phyloP scores from a whole-genome alignment of 2,888 invertebrate species.

The Ectemnius continuus region DNA sequence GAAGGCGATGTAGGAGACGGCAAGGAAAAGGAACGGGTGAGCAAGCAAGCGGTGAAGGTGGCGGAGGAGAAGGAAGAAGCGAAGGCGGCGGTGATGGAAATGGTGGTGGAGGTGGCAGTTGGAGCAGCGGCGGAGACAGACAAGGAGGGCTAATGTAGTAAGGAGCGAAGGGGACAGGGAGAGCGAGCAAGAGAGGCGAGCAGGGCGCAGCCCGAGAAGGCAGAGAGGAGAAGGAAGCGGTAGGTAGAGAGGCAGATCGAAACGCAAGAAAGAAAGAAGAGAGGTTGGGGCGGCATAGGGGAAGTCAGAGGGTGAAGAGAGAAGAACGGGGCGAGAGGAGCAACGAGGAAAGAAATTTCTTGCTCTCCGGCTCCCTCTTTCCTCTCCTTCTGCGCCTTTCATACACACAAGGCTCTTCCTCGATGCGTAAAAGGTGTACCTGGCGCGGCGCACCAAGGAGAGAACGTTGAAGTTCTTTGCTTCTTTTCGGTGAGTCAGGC shows the following conservation, averaged over 20 bases:
- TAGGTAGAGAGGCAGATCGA: constrained; percentile 56
- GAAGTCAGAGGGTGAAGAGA: constrained; percentile 53
- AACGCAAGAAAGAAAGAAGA: constrained; percentile 51
- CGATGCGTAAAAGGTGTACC: constrained; percentile 23
- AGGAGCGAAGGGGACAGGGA: constrained; percentile 24
- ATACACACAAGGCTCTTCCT: constrained; percentile 25
- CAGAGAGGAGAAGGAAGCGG: constrained; percentile 49
- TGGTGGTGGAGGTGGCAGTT: constrained; percentile 40
- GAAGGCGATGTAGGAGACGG: constrained; percentile 50
- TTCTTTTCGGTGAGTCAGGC: constrained; percentile 47
- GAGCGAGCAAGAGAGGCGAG: constrained; percentile 28
- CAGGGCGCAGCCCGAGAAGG: constrained; percentile 41
- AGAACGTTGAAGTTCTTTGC: constrained; percentile 41
- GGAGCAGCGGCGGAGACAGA: constrained; percentile 12
- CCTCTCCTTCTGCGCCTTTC: constrained; percentile 25
- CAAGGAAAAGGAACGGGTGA: constrained; percentile 34
- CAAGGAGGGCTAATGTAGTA: constrained; percentile 1
- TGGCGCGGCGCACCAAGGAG: constrained; percentile 11
- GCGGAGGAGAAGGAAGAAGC: constrained; percentile 48
- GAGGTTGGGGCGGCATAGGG: constrained; percentile 55
- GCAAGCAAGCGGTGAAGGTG: constrained; percentile 51
- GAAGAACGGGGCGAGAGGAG: constrained; percentile 39
- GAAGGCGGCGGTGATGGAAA: constrained; percentile 42
- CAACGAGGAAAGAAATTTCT: constrained; percentile 52
- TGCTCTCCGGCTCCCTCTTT: constrained; percentile 35